Conservation (phyloP, 2,888 invertebrate species). For the Zygothrica quintamaculata region DNA sequence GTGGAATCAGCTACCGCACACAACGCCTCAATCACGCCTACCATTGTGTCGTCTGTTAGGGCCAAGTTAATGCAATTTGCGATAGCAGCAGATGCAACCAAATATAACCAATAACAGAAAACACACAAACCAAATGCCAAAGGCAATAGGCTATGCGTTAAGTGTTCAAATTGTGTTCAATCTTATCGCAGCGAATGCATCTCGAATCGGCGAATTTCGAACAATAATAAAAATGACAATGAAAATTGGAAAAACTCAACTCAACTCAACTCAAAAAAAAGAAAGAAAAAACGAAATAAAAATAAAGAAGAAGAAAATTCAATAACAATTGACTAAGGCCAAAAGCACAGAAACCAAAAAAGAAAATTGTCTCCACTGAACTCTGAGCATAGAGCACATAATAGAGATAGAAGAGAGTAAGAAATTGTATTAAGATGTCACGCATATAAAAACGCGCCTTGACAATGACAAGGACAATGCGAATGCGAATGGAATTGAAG, state of each 20-base stretch:
- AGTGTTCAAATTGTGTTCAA: no score
- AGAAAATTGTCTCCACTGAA: conserved; percentile 31
- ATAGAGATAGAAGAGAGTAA: conserved; percentile 53
- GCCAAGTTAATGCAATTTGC: conserved; percentile 69
- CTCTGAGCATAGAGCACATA: conserved; percentile 26
- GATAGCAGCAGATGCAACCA: conserved; percentile 60
- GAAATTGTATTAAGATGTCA: conserved; percentile 64
- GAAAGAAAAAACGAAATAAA: background rate
- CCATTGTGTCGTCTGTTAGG: no score
- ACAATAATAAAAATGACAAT: conserved; percentile 50
- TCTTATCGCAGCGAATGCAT: conserved; percentile 56
- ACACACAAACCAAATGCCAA: background rate
- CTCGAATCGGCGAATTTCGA: conserved; percentile 52
- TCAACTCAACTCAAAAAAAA: no score
- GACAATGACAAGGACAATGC: conserved; percentile 43
- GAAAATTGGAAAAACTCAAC: conserved; percentile 11
- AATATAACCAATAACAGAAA: background rate
- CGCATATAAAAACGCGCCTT: conserved; percentile 71
- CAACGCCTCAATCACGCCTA: conserved; percentile 74
- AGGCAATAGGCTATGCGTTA: conserved; percentile 25
- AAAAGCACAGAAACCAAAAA: no score
- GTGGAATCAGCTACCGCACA: conserved; percentile 64
- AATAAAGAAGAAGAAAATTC: conserved; percentile 39
- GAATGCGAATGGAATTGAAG: conserved; percentile 28
- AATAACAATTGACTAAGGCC: conserved; percentile 74